Conservation (phyloP, 2,113 vertebrate genomes). For the Speoplatyrhinus poulsoni region DNA sequence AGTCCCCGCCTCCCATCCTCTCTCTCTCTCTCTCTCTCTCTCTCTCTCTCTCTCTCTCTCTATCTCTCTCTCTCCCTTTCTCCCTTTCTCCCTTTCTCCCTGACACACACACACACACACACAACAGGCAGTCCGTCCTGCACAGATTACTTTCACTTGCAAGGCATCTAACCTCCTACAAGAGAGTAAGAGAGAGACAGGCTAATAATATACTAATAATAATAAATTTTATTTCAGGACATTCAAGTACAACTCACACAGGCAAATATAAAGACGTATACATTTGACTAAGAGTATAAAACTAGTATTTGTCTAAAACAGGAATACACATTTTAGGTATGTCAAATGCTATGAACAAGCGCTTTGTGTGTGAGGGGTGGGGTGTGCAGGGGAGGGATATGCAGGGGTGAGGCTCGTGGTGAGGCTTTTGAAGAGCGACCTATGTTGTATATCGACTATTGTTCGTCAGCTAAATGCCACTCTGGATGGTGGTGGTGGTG, state of each 20-base stretch:
- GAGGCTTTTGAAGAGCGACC: conserved; percentile 9
- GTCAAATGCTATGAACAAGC: too few relatives aligned
- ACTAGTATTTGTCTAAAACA: too few relatives aligned
- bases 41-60: conserved; percentile 4
- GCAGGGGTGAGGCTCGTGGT: conserved; percentile 2
- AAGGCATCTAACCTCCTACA: conserved; percentile 11
- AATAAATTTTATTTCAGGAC: too few relatives aligned
- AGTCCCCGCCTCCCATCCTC: not conserved
- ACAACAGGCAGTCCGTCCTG: not conserved
- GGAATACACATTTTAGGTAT: too few relatives aligned
- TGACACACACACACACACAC: conserved; percentile 9
- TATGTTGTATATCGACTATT: conserved; percentile 59
- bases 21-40: not conserved
- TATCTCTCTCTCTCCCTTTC: not conserved
- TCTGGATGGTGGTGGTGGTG: conserved; percentile 27
- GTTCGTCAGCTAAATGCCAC: conserved; percentile 46
- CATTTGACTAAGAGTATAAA: too few relatives aligned
- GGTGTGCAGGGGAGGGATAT: conserved; percentile 2
- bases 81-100: conserved; percentile 4
- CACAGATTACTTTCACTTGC: conserved; percentile 36
- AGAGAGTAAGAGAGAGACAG: conserved; percentile 9
- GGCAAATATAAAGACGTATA: too few relatives aligned
- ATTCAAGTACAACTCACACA: too few relatives aligned
- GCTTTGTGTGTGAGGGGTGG: not conserved
- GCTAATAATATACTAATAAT: too few relatives aligned